A percentile compares a stretch with the other conserved stretches of the same genome.
These are phyloP conservation scores for Dicycla oo DNA, from an alignment of 2,888 invertebrate genomes.

Conservation along the genomic window DNA sequence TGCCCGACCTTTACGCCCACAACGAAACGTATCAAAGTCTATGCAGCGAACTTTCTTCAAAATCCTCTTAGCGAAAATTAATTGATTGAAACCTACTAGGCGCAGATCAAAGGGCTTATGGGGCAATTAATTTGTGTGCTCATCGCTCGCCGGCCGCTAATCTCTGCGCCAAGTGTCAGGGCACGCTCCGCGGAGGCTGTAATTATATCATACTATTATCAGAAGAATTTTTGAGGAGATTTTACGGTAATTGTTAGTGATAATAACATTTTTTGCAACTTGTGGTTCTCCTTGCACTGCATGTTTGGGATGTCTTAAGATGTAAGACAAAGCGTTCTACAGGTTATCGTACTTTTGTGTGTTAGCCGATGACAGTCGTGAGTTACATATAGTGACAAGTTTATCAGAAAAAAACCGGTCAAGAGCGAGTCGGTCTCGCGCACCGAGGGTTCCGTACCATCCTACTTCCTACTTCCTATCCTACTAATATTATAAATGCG, in stretches of 20 bases:
- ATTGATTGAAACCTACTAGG: slow-evolving; percentile 61
- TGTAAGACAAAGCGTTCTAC: neutral
- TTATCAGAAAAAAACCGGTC: neutral
- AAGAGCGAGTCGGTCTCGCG: no score
- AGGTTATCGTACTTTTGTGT: neutral
- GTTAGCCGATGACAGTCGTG: neutral
- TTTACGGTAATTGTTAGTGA: neutral
- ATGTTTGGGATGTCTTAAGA: neutral
- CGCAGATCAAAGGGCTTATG: slow-evolving; percentile 65
- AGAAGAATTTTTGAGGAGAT: slow-evolving; percentile 3
- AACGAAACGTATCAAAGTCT: slow-evolving; percentile 19
- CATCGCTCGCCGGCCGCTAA: slow-evolving; percentile 57
- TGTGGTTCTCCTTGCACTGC: neutral
- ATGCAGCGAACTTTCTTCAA: slow-evolving; percentile 41
- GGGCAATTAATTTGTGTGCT: slow-evolving; percentile 67
- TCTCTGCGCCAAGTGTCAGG: slow-evolving; percentile 59
- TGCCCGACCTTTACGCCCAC: neutral
- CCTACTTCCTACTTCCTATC: no score
- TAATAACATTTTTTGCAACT: neutral
- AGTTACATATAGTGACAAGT: neutral
- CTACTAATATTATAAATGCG: no score
- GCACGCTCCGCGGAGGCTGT: slow-evolving; percentile 52
- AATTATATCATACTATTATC: slow-evolving; percentile 39
- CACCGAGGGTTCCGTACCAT: no score
- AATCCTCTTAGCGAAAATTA: slow-evolving; percentile 61